Evolutionary conservation across 2,797 vertebrate genomes (phyloP).

Genomic region (Sebastes trivittatus): DNA sequence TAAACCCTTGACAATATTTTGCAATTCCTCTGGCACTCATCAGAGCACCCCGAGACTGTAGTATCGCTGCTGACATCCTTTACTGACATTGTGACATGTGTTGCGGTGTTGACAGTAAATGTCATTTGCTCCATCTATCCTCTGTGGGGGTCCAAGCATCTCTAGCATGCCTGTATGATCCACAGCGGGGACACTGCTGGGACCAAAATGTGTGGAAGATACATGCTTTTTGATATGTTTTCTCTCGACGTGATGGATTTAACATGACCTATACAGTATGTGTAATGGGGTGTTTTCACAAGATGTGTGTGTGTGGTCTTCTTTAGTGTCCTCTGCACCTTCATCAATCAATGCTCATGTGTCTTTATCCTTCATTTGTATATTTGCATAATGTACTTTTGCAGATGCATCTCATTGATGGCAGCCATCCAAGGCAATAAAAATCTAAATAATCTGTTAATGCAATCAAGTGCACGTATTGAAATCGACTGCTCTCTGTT

Average conservation of each 20-base stretch:
- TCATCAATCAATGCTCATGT: slow-evolving; percentile 1
- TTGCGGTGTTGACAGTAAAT: slow-evolving; percentile 50
- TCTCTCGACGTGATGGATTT: slow-evolving; percentile 4
- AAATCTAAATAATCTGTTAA: slow-evolving; percentile 23
- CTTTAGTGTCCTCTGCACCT: background rate
- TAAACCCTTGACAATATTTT: slow-evolving; percentile 36
- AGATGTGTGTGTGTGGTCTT: background rate
- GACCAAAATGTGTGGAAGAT: slow-evolving; percentile 4
- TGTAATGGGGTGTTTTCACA: background rate
- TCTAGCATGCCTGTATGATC: slow-evolving; percentile 8
- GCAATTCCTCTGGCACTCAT: slow-evolving; percentile 38
- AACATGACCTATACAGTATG: background rate
- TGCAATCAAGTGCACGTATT: slow-evolving; percentile 17
- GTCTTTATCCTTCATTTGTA: slow-evolving; percentile 14
- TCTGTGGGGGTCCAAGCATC: slow-evolving; percentile 30
- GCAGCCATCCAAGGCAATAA: slow-evolving; percentile 9
- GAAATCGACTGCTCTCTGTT: slow-evolving; percentile 20
- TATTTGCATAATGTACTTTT: background rate
- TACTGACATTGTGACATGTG: slow-evolving; percentile 41
- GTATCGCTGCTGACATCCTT: slow-evolving; percentile 30
- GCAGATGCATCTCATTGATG: slow-evolving; percentile 8
- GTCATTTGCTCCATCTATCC: slow-evolving; percentile 46
- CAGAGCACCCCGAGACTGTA: slow-evolving; percentile 26
- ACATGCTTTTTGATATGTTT: background rate
- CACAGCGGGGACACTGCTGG: slow-evolving; percentile 22